phyloP scores from a whole-genome alignment of 2,113 vertebrate species.

The Polypterus bichir region DNA sequence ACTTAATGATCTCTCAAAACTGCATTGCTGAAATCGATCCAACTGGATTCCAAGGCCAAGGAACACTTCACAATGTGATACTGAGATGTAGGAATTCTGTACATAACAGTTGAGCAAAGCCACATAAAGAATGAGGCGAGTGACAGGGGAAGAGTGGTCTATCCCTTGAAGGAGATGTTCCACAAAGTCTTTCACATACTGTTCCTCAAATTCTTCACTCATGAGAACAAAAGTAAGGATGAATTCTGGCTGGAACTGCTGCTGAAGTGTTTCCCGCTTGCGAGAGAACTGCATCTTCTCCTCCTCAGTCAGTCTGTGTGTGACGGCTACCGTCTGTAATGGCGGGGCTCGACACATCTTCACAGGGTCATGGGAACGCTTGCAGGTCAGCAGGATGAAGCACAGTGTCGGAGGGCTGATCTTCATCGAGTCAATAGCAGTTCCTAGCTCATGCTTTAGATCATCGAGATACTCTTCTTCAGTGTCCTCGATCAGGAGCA shows the following conservation, averaged over 20 bases:
- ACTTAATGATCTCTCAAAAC: slow-evolving; percentile 37
- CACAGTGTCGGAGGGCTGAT: slow-evolving; percentile 28
- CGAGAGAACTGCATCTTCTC: slow-evolving; percentile 38
- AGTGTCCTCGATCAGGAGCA: slow-evolving; percentile 45
- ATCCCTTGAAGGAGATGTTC: slow-evolving; percentile 33
- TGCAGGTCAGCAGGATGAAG: slow-evolving; percentile 52
- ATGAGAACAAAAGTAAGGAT: slow-evolving; percentile 56
- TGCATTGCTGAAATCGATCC: slow-evolving; percentile 12
- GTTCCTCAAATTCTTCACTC: slow-evolving; percentile 32
- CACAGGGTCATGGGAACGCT: slow-evolving; percentile 38
- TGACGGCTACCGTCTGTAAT: slow-evolving; percentile 39
- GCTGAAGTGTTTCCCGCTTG: slow-evolving; percentile 24
- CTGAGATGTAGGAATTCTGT: slow-evolving; percentile 34
- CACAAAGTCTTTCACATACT: slow-evolving; percentile 34
- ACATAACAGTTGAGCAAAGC: slow-evolving; percentile 47
- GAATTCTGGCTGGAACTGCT: slow-evolving; percentile 26
- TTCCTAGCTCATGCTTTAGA: slow-evolving; percentile 25
- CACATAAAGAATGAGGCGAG: slow-evolving; percentile 37
- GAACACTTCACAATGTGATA: slow-evolving; percentile 49
- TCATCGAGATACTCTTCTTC: slow-evolving; percentile 40
- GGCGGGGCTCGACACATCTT: slow-evolving; percentile 21
- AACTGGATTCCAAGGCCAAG: slow-evolving; percentile 28
- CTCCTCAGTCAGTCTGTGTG: slow-evolving; percentile 31
- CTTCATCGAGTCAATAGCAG: slow-evolving; percentile 27
- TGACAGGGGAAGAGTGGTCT: slow-evolving; percentile 23